These are phyloP conservation scores for Ornithoptera alexandrae DNA, from an alignment of 2,888 invertebrate genomes.

Conservation along the genomic window DNA sequence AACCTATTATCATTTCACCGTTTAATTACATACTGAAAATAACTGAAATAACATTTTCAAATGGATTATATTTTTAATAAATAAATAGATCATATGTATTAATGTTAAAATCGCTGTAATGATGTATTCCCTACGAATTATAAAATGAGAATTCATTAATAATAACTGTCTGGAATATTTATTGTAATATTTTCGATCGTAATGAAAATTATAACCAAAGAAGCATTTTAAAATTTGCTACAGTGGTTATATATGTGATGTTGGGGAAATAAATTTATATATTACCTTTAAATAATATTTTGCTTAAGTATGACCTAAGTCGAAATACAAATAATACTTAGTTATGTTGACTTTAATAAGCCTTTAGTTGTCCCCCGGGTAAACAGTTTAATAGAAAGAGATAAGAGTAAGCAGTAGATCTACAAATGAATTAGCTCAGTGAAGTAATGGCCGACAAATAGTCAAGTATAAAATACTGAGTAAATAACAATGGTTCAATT, in stretches of 20 bases:
- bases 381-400: conserved; percentile 20
- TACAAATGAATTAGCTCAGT: conserved; percentile 18
- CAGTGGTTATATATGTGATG: too few relatives aligned
- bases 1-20: conserved; percentile 12
- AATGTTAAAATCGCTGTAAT: too few relatives aligned
- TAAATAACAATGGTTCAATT: conserved; percentile 8
- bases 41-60: background rate
- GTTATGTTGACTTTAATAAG: conserved; percentile 16
- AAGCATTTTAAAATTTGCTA: too few relatives aligned
- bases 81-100: too few relatives aligned
- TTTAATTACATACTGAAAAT: conserved; percentile 13
- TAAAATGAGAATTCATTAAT: too few relatives aligned
- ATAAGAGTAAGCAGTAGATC: conserved; percentile 15
- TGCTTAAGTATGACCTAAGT: background rate
- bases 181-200: too few relatives aligned
- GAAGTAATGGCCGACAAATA: conserved; percentile 14
- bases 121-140: too few relatives aligned
- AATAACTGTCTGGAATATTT: too few relatives aligned
- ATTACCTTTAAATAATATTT: conserved; percentile 2
- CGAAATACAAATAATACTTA: conserved; percentile 4
- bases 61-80: background rate
- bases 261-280: background rate
- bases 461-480: conserved; percentile 5
- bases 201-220: too few relatives aligned
- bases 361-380: conserved; percentile 7